Percentiles rank a stretch among this genome's conserved stretches.
These are phyloP conservation scores for Vipera latastei DNA, from an alignment of 2,797 vertebrate genomes.

Conservation along the genomic window DNA sequence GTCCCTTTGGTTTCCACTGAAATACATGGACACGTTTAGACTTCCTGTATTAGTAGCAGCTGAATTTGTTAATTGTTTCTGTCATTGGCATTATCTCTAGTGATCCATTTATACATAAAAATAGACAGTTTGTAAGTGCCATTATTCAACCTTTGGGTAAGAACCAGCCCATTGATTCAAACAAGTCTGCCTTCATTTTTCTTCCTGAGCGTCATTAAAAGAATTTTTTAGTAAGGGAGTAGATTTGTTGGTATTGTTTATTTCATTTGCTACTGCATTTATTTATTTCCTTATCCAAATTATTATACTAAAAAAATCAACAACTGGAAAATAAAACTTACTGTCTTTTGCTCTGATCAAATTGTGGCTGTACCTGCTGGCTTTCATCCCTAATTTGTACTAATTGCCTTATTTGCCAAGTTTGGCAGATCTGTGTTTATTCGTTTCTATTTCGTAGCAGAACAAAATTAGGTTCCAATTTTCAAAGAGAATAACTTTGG, in stretches of 20 bases:
- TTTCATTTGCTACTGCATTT: conserved; percentile 42
- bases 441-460: conserved; percentile 48
- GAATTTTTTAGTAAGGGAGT: conserved; percentile 36
- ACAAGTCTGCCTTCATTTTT: neutral
- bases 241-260: conserved; percentile 29
- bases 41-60: neutral
- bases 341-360: conserved; percentile 54
- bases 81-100: neutral
- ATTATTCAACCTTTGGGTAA: neutral
- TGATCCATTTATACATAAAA: neutral
- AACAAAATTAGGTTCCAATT: conserved; percentile 46
- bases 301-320: conserved; percentile 56
- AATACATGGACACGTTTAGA: neutral
- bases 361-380: conserved; percentile 50
- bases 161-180: neutral
- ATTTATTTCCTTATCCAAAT: conserved; percentile 62
- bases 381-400: conserved; percentile 55
- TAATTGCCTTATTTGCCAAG: conserved; percentile 57
- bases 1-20: neutral
- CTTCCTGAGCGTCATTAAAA: neutral
- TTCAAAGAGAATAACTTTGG: neutral
- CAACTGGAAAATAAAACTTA: conserved; percentile 56
- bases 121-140: neutral
- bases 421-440: conserved; percentile 44
- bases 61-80: neutral